These are phyloP conservation scores for Belonocnema kinseyi DNA, from an alignment of 1,140 invertebrate species.

Conservation along the genomic window DNA sequence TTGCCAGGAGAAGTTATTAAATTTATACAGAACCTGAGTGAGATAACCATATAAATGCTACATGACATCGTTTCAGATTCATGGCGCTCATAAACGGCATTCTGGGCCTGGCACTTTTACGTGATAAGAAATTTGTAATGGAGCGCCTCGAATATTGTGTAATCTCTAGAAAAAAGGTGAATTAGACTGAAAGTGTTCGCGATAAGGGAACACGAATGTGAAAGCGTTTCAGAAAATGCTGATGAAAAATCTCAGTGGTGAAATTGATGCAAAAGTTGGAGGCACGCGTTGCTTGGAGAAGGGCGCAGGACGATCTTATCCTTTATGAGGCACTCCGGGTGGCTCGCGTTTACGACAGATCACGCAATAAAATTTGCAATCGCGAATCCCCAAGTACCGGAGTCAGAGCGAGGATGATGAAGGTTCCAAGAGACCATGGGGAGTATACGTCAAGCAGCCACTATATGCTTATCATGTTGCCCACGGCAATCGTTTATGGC, in stretches of 20 bases:
- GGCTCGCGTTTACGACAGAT: slow-evolving; percentile 6
- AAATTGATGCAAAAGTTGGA: not conserved
- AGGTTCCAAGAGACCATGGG: not conserved
- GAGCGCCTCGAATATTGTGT: not conserved
- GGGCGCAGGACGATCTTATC: not conserved
- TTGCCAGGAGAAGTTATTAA: no score
- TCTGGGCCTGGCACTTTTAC: not conserved
- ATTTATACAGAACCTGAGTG: no score
- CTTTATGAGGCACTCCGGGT: slow-evolving; percentile 9
- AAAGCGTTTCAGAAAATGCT: not conserved
- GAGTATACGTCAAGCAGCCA: not conserved
- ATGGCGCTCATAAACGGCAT: not conserved
- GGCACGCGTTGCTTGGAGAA: slow-evolving; percentile 1
- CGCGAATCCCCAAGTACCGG: not conserved
- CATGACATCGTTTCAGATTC: not conserved
- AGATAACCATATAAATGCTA: not conserved
- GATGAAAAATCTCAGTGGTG: not conserved
- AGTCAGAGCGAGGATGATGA: slow-evolving; percentile 18
- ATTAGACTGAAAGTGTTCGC: not conserved
- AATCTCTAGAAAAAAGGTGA: not conserved
- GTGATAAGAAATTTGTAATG: slow-evolving; percentile 17
- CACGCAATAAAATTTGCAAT: slow-evolving; percentile 30
- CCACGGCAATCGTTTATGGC: slow-evolving; percentile 22
- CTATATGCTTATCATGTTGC: not conserved
- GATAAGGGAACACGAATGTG: slow-evolving; percentile 12